Percentiles rank a stretch among this genome's conserved stretches.
Conservation (phyloP, 35 echinoderm and acorn worm species). For the Apostichopus japonicus region DNA sequence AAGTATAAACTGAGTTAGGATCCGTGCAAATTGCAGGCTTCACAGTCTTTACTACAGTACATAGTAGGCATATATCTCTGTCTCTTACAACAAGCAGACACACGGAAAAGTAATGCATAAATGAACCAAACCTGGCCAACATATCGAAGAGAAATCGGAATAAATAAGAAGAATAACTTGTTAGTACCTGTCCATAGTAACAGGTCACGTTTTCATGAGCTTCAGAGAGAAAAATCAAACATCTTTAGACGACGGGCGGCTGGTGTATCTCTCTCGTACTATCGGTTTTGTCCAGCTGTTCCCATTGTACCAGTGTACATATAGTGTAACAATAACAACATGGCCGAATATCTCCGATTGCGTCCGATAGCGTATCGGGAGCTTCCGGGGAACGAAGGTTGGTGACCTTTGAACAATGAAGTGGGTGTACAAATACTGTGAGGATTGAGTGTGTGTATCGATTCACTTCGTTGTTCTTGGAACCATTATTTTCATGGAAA, state of each 20-base stretch:
- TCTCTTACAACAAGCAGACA: not conserved
- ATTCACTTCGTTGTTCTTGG: not conserved
- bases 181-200: slow-evolving; percentile 49
- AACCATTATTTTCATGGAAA: slow-evolving; percentile 6
- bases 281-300: slow-evolving; percentile 52
- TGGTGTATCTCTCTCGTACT: slow-evolving; percentile 30
- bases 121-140: not conserved
- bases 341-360: slow-evolving; percentile 30
- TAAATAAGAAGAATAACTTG: not conserved
- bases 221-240: slow-evolving; percentile 36
- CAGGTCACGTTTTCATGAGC: slow-evolving; percentile 36
- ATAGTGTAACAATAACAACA: slow-evolving; percentile 59
- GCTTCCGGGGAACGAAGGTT: slow-evolving; percentile 5
- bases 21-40: not conserved
- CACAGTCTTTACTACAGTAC: not conserved
- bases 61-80: not conserved
- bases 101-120: not conserved
- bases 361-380: not conserved
- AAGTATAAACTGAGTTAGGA: not conserved
- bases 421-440: slow-evolving; percentile 5
- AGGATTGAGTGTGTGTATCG: not conserved
- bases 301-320: slow-evolving; percentile 45
- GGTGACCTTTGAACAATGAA: slow-evolving; percentile 33
- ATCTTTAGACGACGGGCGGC: slow-evolving; percentile 41
- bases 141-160: not conserved